Evolutionary conservation across 2,888 invertebrate species (phyloP).

Genomic region (Apodemia zela): DNA sequence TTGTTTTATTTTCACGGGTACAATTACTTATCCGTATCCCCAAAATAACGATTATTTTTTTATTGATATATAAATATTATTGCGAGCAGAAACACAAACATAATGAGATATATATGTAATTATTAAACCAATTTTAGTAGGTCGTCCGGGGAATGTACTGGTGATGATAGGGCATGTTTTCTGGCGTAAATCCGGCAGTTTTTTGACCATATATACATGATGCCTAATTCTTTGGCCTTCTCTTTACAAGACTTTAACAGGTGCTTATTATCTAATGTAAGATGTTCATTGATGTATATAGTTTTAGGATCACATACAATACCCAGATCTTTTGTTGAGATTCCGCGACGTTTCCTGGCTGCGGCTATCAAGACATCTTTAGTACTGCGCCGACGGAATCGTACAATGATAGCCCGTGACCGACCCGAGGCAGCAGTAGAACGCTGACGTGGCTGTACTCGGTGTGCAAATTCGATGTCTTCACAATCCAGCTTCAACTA

Average conservation of each 20-base stretch:
- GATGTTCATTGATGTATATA: constrained; percentile 17
- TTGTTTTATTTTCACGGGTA: too few species aligned
- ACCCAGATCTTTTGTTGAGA: constrained; percentile 16
- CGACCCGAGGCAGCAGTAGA: neutral
- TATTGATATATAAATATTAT: too few species aligned
- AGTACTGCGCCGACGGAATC: constrained; percentile 15
- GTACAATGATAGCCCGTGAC: neutral
- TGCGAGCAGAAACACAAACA: too few species aligned
- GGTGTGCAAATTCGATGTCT: neutral
- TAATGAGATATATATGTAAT: too few species aligned
- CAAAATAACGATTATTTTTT: too few species aligned
- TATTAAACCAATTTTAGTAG: neutral
- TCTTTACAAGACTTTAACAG: neutral
- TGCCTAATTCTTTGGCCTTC: neutral
- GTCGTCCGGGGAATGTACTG: neutral
- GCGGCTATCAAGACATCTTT: constrained; percentile 21
- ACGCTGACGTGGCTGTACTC: too few species aligned
- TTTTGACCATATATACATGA: constrained; percentile 17
- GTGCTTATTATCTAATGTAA: constrained; percentile 12
- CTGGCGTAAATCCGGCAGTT: constrained; percentile 5
- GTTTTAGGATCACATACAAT: constrained; percentile 17
- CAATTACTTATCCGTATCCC: too few species aligned
- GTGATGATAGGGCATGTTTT: neutral
- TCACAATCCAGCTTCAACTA: neutral
- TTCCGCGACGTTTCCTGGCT: constrained; percentile 10